A percentile compares a stretch with the other conserved stretches of the same genome.
phyloP scores from a whole-genome alignment of 1,140 invertebrate genomes.

The Aphelenchoides besseyi region DNA sequence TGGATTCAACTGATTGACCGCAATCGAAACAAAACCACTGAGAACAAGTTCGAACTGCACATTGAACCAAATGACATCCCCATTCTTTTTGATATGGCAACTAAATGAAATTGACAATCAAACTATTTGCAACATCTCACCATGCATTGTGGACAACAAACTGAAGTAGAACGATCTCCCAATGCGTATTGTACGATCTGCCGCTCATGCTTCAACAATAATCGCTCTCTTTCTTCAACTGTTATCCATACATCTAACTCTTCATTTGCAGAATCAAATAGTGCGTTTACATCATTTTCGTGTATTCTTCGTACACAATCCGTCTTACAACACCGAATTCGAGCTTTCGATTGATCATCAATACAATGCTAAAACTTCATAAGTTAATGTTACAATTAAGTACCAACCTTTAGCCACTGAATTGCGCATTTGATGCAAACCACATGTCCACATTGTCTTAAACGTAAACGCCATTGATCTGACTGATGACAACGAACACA shows the following conservation, averaged over 20 bases:
- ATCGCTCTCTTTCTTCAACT: background rate
- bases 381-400: too few relatives aligned
- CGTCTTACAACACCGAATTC: background rate
- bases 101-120: conserved; percentile 9
- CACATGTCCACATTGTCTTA: background rate
- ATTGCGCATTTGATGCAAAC: background rate
- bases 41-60: background rate
- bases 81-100: background rate
- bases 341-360: background rate
- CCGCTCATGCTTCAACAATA: background rate
- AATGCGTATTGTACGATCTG: conserved; percentile 2
- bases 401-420: background rate
- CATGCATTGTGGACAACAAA: background rate
- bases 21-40: conserved; percentile 3
- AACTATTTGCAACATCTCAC: too few relatives aligned
- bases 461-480: background rate
- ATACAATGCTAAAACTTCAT: background rate
- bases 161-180: background rate
- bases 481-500: background rate
- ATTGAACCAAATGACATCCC: conserved; percentile 13
- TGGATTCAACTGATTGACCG: conserved; percentile 1
- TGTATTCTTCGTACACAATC: conserved; percentile 5
- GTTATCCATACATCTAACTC: background rate
- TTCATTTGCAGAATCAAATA: background rate
- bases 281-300: conserved; percentile 16